Percentiles rank a stretch among this genome's conserved stretches.
phyloP scores from a whole-genome alignment of 2,797 vertebrate genomes.

The Sebastes minor region DNA sequence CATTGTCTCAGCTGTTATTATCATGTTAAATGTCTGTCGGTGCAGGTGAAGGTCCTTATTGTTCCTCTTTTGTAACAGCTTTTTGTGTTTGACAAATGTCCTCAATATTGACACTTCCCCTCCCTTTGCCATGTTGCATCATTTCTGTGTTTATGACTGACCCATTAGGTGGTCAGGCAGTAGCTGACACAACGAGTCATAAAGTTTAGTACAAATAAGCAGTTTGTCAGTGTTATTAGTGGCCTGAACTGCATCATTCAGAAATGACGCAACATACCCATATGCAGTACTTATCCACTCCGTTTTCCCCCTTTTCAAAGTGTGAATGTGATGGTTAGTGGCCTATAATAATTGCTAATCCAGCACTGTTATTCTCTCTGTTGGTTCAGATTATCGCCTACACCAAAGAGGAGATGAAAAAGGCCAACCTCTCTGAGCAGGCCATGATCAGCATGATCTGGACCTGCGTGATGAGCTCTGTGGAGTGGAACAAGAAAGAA shows the following conservation, averaged over 20 bases:
- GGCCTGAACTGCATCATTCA: background rate
- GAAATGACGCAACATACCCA: background rate
- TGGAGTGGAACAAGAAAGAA: slow-evolving; percentile 99
- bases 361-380: background rate
- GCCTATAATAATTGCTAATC: background rate
- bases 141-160: background rate
- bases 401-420: slow-evolving; percentile 96
- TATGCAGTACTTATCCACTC: background rate
- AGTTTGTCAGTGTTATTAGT: background rate
- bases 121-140: background rate
- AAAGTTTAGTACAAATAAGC: background rate
- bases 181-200: background rate
- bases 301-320: background rate
- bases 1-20: background rate
- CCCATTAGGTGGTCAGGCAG: background rate
- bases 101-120: background rate
- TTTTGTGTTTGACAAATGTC: background rate
- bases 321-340: background rate
- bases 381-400: slow-evolving; percentile 88
- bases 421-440: slow-evolving; percentile 92
- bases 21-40: accelerated
- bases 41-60: background rate
- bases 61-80: background rate
- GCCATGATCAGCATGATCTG: slow-evolving; percentile 92
- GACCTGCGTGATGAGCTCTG: slow-evolving; percentile 94